Conservation (phyloP, 1,140 invertebrate species). For the Ladona fulva region DNA sequence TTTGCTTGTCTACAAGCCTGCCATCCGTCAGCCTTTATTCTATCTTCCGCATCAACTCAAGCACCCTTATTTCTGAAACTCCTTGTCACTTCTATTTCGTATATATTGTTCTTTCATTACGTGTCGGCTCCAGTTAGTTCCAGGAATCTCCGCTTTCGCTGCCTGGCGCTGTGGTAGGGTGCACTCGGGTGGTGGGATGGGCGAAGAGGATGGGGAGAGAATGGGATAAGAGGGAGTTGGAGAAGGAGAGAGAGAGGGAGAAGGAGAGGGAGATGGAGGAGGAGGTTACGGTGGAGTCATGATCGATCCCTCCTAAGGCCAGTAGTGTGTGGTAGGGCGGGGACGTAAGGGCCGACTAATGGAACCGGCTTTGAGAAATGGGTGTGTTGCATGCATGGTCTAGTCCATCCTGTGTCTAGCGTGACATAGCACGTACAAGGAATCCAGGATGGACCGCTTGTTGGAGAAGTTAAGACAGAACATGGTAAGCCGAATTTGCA, state of each 20-base stretch:
- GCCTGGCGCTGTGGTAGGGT: no score
- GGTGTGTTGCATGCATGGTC: not conserved
- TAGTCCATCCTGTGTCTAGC: not conserved
- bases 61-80: no score
- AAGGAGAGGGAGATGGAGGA: not conserved
- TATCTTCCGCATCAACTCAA: no score
- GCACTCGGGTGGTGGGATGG: no score
- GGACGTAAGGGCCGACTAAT: not conserved
- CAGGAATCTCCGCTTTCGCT: no score
- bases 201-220: no score
- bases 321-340: not conserved
- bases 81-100: no score
- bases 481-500: conserved; percentile 16
- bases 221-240: no score
- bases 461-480: conserved; percentile 19
- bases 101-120: no score
- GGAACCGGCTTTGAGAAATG: not conserved
- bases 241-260: not conserved
- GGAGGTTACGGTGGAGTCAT: not conserved
- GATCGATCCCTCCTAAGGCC: not conserved
- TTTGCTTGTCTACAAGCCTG: no score
- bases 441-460: conserved; percentile 17
- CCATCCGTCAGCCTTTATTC: no score
- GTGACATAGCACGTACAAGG: not conserved
- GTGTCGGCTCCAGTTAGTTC: no score